Conservation (phyloP, 2,797 vertebrate genomes). For the Iguana delicatissima region DNA sequence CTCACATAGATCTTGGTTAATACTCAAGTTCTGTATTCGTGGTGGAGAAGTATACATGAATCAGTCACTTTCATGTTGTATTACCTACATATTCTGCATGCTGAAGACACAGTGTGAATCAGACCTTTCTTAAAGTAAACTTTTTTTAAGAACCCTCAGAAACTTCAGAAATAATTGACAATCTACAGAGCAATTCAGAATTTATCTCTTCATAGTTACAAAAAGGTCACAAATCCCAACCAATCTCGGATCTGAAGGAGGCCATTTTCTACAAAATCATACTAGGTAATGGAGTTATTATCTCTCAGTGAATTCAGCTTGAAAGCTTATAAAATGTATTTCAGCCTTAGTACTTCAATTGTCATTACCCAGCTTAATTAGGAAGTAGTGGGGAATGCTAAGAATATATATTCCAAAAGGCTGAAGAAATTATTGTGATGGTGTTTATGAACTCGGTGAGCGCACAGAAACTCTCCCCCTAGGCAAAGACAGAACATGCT, state of each 20-base stretch:
- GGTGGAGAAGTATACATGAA: background rate
- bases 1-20: no score
- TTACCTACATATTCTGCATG: background rate
- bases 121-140: no score
- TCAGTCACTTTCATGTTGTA: background rate
- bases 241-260: conserved; percentile 37
- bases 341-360: conserved; percentile 6
- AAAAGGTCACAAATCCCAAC: conserved; percentile 26
- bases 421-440: conserved; percentile 7
- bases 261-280: conserved; percentile 21
- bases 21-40: no score
- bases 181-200: background rate
- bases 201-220: background rate
- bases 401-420: background rate
- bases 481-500: conserved; percentile 12
- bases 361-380: background rate
- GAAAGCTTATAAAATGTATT: background rate
- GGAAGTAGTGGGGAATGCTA: background rate
- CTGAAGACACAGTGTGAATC: no score
- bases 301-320: conserved; percentile 12
- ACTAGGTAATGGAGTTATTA: conserved; percentile 2
- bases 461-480: background rate
- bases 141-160: background rate
- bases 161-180: background rate
- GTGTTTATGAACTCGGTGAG: background rate